These are phyloP conservation scores for Meloe dianella DNA, from an alignment of 2,888 invertebrate genomes.

Conservation along the genomic window DNA sequence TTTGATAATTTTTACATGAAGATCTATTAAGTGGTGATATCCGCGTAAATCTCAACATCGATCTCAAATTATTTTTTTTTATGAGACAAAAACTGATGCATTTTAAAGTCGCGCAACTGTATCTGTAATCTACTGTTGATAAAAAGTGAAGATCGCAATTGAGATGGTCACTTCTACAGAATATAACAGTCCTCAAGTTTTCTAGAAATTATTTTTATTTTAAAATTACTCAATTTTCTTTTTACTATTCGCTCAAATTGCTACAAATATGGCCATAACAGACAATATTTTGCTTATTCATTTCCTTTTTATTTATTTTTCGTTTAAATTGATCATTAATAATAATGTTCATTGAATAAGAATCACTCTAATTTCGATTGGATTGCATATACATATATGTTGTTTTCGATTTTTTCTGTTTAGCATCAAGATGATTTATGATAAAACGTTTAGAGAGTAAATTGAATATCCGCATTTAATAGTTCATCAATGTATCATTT, in stretches of 20 bases:
- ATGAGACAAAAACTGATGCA: no score
- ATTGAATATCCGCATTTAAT: constrained; percentile 54
- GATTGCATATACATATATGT: not conserved
- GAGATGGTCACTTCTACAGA: no score
- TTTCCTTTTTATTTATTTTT: not conserved
- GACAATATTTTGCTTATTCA: not conserved
- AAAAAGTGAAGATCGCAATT: no score
- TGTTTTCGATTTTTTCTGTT: not conserved
- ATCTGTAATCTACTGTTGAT: no score
- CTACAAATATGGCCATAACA: not conserved
- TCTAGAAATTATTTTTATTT: no score
- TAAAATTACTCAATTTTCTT: not conserved
- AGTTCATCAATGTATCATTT: constrained; percentile 28
- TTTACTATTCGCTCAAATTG: not conserved
- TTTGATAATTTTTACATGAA: not conserved
- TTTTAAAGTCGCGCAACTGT: no score
- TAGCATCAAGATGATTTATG: constrained; percentile 50
- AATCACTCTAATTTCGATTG: not conserved
- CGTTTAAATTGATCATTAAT: not conserved
- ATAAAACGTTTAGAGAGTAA: constrained; percentile 50
- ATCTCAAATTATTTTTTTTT: no score
- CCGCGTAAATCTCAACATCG: no score
- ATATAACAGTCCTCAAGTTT: no score
- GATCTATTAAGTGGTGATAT: no score
- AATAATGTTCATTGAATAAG: not conserved